Percentiles rank a stretch among this genome's conserved stretches.
Conservation (phyloP, 2,797 vertebrate genomes). For the Acridotheres tristis region DNA sequence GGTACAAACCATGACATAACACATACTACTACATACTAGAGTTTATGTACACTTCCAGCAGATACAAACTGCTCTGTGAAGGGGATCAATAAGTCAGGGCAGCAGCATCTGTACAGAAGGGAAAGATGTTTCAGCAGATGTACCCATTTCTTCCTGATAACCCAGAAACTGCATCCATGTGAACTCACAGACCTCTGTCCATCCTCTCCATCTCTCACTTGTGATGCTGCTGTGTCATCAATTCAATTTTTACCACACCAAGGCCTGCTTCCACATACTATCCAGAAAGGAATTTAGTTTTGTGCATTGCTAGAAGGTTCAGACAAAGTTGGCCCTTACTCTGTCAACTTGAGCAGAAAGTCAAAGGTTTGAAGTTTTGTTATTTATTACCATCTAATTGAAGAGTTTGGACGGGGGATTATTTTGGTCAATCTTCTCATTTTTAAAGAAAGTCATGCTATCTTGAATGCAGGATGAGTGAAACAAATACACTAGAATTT, state of each 20-base stretch:
- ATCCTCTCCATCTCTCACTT: background rate
- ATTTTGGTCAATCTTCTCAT: background rate
- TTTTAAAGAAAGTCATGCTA: background rate
- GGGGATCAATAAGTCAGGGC: fast-evolving
- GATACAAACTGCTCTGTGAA: background rate
- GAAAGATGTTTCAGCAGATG: background rate
- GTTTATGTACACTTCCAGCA: background rate
- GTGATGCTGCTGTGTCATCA: background rate
- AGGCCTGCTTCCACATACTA: background rate
- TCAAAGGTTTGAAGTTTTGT: background rate
- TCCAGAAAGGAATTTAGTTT: background rate
- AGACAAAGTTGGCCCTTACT: background rate
- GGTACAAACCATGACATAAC: background rate
- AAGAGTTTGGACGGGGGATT: fast-evolving
- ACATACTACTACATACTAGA: background rate
- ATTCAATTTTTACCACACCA: background rate
- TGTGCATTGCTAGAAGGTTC: background rate
- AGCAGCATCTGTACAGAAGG: background rate
- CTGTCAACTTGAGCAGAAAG: background rate
- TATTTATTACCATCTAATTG: background rate
- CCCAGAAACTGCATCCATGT: background rate
- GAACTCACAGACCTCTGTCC: background rate
- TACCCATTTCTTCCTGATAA: background rate
- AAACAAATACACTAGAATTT: background rate
- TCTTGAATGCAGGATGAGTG: background rate